Conservation (phyloP, 2,797 vertebrate species). For the Helostoma temminkii region DNA sequence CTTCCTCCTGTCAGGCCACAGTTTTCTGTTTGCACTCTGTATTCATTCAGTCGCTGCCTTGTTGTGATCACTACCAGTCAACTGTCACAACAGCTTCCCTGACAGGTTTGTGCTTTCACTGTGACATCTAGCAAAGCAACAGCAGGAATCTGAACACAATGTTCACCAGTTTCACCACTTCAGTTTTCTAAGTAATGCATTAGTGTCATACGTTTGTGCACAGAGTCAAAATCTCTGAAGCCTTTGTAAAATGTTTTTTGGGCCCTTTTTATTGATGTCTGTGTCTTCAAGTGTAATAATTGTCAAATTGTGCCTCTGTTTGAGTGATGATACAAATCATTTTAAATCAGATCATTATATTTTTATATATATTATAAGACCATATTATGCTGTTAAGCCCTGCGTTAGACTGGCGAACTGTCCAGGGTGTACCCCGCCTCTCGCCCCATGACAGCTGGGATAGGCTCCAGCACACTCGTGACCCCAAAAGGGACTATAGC, state of each 20-base stretch:
- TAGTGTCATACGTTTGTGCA: neutral
- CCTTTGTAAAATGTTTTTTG: conserved; percentile 13
- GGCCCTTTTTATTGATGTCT: neutral
- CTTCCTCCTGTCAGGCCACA: conserved; percentile 60
- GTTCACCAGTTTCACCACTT: conserved; percentile 30
- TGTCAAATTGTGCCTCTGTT: neutral
- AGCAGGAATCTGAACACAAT: conserved; percentile 43
- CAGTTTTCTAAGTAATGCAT: conserved; percentile 7
- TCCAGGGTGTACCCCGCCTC: too few relatives aligned
- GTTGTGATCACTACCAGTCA: conserved; percentile 72
- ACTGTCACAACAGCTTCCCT: conserved; percentile 64
- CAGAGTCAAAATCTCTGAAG: neutral
- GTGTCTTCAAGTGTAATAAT: conserved; percentile 1
- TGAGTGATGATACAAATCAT: conserved; percentile 5
- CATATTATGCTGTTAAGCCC: too few relatives aligned
- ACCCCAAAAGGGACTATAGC: too few relatives aligned
- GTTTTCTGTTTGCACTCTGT: conserved; percentile 48
- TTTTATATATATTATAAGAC: neutral
- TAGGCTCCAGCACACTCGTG: too few relatives aligned
- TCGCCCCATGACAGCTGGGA: too few relatives aligned
- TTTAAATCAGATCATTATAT: neutral
- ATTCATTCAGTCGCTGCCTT: conserved; percentile 54
- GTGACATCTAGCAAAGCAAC: conserved; percentile 36
- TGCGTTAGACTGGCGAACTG: too few relatives aligned
- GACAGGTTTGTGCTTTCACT: conserved; percentile 56